A percentile compares a stretch with the other conserved stretches of the same genome.
These are phyloP conservation scores for Xiphophorus maculatus DNA, from an alignment of 2,113 vertebrate species.

Conservation along the genomic window DNA sequence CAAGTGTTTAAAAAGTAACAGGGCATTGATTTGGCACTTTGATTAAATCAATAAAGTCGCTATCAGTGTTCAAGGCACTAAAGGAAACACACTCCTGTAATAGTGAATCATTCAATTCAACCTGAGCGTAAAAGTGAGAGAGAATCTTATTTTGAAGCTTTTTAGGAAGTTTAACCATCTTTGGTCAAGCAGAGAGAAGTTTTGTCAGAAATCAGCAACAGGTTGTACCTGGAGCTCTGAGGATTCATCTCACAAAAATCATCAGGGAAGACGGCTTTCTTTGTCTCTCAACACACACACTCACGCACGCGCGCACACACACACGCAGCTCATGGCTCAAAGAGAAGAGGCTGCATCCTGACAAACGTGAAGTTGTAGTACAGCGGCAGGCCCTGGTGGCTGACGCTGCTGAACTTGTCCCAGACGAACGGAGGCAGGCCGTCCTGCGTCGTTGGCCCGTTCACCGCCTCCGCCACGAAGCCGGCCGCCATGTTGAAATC, in stretches of 20 bases:
- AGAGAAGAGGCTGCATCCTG: constrained; percentile 84
- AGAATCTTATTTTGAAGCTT: background rate
- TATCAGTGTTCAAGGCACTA: constrained; percentile 30
- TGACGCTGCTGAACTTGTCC: constrained; percentile 82
- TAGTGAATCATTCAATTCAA: background rate
- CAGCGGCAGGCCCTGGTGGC: constrained; percentile 85
- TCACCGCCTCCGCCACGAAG: constrained; percentile 84
- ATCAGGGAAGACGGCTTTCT: background rate
- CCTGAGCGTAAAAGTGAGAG: background rate
- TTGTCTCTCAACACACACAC: constrained; percentile 16
- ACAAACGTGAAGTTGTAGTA: constrained; percentile 87
- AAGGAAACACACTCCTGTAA: background rate
- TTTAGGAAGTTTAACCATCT: background rate
- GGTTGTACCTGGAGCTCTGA: background rate
- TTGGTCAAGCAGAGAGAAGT: background rate
- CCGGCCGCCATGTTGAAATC: constrained; percentile 83
- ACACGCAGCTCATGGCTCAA: constrained; percentile 60
- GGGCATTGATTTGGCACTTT: constrained; percentile 26
- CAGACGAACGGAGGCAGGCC: constrained; percentile 87
- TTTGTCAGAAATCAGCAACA: no score
- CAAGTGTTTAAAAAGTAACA: constrained; percentile 8
- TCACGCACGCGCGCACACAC: no score
- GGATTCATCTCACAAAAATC: background rate
- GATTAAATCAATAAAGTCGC: constrained; percentile 15
- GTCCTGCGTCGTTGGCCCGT: constrained; percentile 85